These are phyloP conservation scores for Iguana delicatissima DNA, from an alignment of 2,797 vertebrate species.

Conservation along the genomic window DNA sequence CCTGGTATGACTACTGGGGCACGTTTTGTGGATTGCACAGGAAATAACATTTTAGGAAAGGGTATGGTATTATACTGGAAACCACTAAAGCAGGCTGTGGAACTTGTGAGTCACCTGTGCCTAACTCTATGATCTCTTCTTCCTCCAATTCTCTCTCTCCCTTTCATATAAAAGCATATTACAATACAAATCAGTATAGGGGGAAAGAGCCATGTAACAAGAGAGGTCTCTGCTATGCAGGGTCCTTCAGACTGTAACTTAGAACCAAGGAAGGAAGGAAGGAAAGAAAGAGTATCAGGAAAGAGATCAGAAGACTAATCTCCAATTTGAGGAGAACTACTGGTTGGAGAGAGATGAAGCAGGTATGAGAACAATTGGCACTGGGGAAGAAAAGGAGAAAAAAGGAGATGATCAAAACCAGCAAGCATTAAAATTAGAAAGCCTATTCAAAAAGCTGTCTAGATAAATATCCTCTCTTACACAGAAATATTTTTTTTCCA, in stretches of 20 bases:
- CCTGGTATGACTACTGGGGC: neutral
- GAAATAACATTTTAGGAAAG: neutral
- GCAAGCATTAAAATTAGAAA: neutral
- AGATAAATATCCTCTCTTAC: neutral
- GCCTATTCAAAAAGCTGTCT: neutral
- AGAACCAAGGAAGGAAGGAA: neutral
- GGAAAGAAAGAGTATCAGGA: neutral
- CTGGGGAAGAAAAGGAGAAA: neutral
- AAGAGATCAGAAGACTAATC: neutral
- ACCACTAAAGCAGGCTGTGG: neutral
- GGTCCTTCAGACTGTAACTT: neutral
- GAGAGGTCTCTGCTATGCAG: neutral
- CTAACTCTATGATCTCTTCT: neutral
- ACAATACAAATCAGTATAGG: neutral
- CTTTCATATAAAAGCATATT: neutral
- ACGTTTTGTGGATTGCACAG: neutral
- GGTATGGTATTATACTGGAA: neutral
- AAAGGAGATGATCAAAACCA: neutral
- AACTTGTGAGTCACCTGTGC: neutral
- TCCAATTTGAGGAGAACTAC: neutral
- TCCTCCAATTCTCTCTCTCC: neutral
- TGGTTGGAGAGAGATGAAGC: neutral
- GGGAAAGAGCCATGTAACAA: neutral
- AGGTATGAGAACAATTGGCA: neutral
- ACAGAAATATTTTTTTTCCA: neutral